phyloP scores from a whole-genome alignment of 1,140 invertebrate genomes.

The Mactra quadrangularis region DNA sequence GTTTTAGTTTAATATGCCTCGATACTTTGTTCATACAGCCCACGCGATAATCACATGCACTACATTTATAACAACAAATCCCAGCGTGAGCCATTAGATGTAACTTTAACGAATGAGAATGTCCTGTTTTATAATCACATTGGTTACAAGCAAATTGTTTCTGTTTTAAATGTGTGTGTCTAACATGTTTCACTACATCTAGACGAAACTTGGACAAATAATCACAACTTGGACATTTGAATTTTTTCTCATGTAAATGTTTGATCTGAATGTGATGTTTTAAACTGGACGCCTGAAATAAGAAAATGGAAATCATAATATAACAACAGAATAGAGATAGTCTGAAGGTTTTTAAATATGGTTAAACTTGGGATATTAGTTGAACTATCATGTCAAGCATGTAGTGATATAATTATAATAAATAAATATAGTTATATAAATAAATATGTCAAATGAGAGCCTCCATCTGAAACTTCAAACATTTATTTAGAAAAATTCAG shows the following conservation, averaged over 20 bases:
- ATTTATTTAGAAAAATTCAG: too few species aligned
- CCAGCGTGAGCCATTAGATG: slow-evolving; percentile 57
- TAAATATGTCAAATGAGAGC: too few species aligned
- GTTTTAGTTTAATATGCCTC: slow-evolving; percentile 32
- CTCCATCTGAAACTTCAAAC: too few species aligned
- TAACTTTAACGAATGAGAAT: slow-evolving; percentile 39
- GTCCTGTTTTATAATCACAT: slow-evolving; percentile 50
- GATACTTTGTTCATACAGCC: slow-evolving; percentile 25
- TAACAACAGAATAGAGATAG: too few species aligned
- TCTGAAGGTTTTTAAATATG: too few species aligned
- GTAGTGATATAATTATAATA: background rate
- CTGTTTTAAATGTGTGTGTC: slow-evolving; percentile 38
- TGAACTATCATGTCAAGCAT: too few species aligned
- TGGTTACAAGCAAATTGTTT: slow-evolving; percentile 57
- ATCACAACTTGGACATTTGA: slow-evolving; percentile 51
- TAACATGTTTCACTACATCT: slow-evolving; percentile 43
- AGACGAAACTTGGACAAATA: slow-evolving; percentile 12
- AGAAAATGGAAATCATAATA: too few species aligned
- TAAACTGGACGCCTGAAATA: slow-evolving; percentile 27
- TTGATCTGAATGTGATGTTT: slow-evolving; percentile 37
- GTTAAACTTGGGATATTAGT: too few species aligned
- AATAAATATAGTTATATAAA: too few species aligned
- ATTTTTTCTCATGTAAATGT: slow-evolving; percentile 29
- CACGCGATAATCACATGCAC: slow-evolving; percentile 29
- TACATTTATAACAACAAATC: slow-evolving; percentile 51